These are phyloP conservation scores for Nomada flava DNA, from an alignment of 2,888 invertebrate genomes.

Conservation along the genomic window DNA sequence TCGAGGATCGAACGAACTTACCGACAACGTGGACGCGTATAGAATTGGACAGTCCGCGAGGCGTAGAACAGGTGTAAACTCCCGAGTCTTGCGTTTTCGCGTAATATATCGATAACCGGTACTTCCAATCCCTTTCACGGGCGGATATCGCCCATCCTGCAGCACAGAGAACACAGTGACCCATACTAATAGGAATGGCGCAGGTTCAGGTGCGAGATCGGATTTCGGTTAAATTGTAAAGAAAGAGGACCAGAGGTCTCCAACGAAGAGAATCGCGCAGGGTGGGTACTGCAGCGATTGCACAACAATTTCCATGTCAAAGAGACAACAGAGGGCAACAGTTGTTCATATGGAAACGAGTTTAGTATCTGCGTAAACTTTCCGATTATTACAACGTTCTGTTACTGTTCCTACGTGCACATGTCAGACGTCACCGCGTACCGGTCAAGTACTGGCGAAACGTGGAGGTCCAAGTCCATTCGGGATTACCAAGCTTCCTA, in stretches of 20 bases:
- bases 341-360: too few species aligned
- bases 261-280: too few species aligned
- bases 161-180: slow-evolving; percentile 45
- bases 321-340: too few species aligned
- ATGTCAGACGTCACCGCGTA: slow-evolving; percentile 78
- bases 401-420: neutral
- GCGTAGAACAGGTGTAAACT: slow-evolving; percentile 93
- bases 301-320: too few species aligned
- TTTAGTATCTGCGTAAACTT: neutral
- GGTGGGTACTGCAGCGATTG: too few species aligned
- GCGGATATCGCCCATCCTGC: slow-evolving; percentile 91
- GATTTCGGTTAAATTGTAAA: too few species aligned
- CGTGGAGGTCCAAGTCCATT: slow-evolving; percentile 95
- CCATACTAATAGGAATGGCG: neutral
- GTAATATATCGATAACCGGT: slow-evolving; percentile 92
- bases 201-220: neutral
- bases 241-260: too few species aligned
- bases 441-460: slow-evolving; percentile 92
- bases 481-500: slow-evolving; percentile 91
- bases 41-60: slow-evolving; percentile 92
- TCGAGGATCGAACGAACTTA: slow-evolving; percentile 82
- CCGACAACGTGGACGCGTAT: slow-evolving; percentile 91
- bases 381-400: neutral
- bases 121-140: slow-evolving; percentile 92
- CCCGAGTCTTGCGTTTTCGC: slow-evolving; percentile 94